Conservation (phyloP, 2,113 vertebrate species). For the Chiloscyllium plagiosum region DNA sequence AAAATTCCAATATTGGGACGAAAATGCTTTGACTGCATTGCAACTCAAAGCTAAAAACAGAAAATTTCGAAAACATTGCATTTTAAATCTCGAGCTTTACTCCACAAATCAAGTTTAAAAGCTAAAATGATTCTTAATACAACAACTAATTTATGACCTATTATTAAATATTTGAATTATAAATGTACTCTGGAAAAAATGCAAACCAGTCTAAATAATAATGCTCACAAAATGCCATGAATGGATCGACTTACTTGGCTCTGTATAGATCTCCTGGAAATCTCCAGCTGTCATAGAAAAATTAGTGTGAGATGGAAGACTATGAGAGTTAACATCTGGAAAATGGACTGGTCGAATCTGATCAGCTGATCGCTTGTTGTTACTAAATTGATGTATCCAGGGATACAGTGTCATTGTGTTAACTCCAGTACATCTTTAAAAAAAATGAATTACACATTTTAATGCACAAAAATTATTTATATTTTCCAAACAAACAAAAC, state of each 20-base stretch:
- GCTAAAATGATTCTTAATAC: not conserved
- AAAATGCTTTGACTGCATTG: not conserved
- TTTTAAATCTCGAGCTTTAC: not conserved
- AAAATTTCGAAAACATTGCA: not conserved
- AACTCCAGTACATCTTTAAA: conserved; percentile 87
- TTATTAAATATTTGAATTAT: not conserved
- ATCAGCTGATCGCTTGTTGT: conserved; percentile 88
- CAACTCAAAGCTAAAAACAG: not conserved
- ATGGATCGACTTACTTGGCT: conserved; percentile 67
- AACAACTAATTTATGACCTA: not conserved
- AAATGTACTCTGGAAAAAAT: not conserved
- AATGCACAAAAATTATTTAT: not conserved
- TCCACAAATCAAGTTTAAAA: not conserved
- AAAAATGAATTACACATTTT: conserved; percentile 35
- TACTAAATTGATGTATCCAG: conserved; percentile 98
- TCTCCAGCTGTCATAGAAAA: conserved; percentile 99
- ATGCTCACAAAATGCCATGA: not conserved
- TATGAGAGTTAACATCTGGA: conserved; percentile 90
- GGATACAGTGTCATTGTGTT: conserved; percentile 88
- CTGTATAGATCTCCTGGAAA: conserved; percentile 91
- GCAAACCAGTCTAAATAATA: not conserved
- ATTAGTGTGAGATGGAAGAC: conserved; percentile 76
- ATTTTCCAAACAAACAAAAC: not conserved
- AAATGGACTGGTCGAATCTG: conserved; percentile 85
- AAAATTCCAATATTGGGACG: not conserved